Base-by-base conservation (phyloP, 1,140 invertebrate genomes). In the Rhizoglyphus robini region DNA sequence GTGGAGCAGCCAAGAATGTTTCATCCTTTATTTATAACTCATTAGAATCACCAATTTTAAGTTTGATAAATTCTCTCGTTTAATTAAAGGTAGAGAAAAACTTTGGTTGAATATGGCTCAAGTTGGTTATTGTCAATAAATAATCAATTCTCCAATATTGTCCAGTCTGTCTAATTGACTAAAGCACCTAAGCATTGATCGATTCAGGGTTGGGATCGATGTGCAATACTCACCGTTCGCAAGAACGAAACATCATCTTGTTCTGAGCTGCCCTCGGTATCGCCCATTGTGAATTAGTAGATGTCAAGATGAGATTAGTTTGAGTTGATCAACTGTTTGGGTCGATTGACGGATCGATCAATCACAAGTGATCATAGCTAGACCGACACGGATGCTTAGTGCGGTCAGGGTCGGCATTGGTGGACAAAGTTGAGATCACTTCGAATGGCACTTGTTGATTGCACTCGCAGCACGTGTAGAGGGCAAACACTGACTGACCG, bases 201-300 rank as follows among this genome's bases (percentile, higher is more conserved):
- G 36, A 41, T 41, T 41, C 8, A 41, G 18, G 36, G 36, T 41
- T 41, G 36, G 36, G 8, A 18, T 8, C 18, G 36, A n/a, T 41
- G 8, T 41, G 36, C 8, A 41, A 41, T 11, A 41, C 36, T 41
- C 77, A 95, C 92, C 84, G 92, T 96, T 72, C 92, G 85, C 67
- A 96, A 83, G 80, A 96, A 96, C 75, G 91, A 96, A 79, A 96
- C 90, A 83, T 96, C 91, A 85, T 96, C 92, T 80, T 96, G 91
- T 79, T 96, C 91, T 72, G 89, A 91, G 69, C 88, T 86, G 73
- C 88, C 88, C 78, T 92, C 89, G 72, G 84, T 86, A 79, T 92
- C 89, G 73, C 88, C 48, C 48, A 51, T 51, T 27, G 2, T 51
- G 8, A 41, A 41, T 41, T 41, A 41, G 18, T 41, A 11, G 18